Conservation (phyloP, 1,140 invertebrate species). For the Drosophila kanapiae region DNA sequence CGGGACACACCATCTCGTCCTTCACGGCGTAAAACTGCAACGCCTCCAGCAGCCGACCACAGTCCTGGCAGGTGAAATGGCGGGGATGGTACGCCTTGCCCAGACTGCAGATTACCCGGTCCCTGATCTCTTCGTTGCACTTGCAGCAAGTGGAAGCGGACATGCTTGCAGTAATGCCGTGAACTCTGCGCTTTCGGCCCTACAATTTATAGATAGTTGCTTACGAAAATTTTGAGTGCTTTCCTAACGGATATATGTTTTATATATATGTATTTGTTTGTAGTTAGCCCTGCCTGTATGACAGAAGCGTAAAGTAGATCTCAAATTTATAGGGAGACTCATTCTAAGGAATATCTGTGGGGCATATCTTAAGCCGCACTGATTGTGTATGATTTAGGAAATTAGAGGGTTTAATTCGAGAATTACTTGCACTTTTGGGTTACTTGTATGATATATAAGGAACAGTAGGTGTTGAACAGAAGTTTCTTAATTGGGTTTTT, state of each 20-base stretch:
- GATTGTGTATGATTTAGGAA: too few species aligned
- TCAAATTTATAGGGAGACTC: background rate
- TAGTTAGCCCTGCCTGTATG: background rate
- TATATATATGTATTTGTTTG: background rate
- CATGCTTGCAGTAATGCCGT: slow-evolving; percentile 3
- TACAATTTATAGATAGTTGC: background rate
- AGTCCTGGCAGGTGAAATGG: slow-evolving; percentile 48
- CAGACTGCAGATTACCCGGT: slow-evolving; percentile 8
- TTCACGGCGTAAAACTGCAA: slow-evolving; percentile 18
- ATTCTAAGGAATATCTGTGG: background rate
- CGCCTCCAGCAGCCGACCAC: slow-evolving; percentile 11
- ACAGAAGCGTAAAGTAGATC: background rate
- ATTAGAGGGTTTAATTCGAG: too few species aligned
- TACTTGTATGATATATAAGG: too few species aligned
- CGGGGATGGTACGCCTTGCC: slow-evolving; percentile 51
- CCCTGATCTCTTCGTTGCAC: slow-evolving; percentile 36
- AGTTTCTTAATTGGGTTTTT: too few species aligned
- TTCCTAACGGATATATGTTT: background rate
- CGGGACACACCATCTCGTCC: slow-evolving; percentile 35
- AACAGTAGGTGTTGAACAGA: too few species aligned
- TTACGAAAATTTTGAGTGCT: background rate
- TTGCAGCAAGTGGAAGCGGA: slow-evolving; percentile 39
- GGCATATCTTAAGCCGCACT: background rate
- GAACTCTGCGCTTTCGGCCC: background rate
- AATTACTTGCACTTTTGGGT: too few species aligned